These are phyloP conservation scores for Nesogale talazaci DNA, from an alignment of 2,113 vertebrate genomes.

Conservation along the genomic window DNA sequence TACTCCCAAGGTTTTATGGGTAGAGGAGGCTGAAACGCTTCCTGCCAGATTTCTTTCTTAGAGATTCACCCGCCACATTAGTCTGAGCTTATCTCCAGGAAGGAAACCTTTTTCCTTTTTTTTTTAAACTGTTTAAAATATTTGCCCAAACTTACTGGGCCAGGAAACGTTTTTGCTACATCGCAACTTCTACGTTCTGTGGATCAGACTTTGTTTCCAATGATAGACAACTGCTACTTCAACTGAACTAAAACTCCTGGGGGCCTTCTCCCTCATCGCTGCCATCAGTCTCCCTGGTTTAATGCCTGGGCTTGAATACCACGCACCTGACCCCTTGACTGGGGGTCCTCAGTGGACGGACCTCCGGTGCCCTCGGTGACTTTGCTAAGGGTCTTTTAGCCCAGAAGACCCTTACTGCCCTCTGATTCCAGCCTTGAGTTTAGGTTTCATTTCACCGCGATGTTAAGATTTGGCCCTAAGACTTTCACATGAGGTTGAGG, in stretches of 20 bases:
- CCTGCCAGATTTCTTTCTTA: slow-evolving; percentile 60
- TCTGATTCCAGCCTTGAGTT: slow-evolving; percentile 1
- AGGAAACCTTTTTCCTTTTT: slow-evolving; percentile 52
- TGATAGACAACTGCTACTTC: neutral
- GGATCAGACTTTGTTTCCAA: neutral
- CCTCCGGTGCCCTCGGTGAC: neutral
- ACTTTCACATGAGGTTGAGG: neutral
- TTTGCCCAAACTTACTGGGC: slow-evolving; percentile 56
- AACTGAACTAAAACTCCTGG: slow-evolving; percentile 5
- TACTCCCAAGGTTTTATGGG: neutral
- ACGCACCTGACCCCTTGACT: slow-evolving; percentile 17
- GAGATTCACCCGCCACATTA: neutral
- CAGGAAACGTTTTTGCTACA: slow-evolving; percentile 57
- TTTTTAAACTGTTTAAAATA: slow-evolving; percentile 25
- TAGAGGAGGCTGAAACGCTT: slow-evolving; percentile 39
- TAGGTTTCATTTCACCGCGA: neutral
- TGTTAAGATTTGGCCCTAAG: neutral
- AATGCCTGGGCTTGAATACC: slow-evolving; percentile 18
- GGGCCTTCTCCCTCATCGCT: slow-evolving; percentile 18
- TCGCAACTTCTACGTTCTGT: neutral
- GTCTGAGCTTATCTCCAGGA: slow-evolving; percentile 43
- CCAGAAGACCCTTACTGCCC: neutral
- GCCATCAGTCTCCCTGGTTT: slow-evolving; percentile 14
- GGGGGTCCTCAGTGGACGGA: neutral
- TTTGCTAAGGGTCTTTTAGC: neutral